Percentiles rank a stretch among this genome's conserved stretches.
These are phyloP conservation scores for Eriosoma lanigerum DNA, from an alignment of 1,140 invertebrate genomes.

Conservation along the genomic window DNA sequence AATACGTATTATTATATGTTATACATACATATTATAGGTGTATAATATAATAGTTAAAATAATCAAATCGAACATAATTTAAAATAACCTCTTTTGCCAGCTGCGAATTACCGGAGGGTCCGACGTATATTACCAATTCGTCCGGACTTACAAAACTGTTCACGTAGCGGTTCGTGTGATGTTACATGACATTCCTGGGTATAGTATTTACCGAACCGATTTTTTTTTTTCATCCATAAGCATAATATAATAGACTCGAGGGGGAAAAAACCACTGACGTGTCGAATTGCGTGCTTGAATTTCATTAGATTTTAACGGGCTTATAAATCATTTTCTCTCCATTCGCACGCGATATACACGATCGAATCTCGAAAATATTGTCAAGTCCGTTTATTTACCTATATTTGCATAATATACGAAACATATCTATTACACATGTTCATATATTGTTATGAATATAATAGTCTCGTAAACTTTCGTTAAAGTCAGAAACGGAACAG, in stretches of 20 bases:
- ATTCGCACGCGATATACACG: slow-evolving; percentile 11
- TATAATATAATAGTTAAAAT: background rate
- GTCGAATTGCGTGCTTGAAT: slow-evolving; percentile 15
- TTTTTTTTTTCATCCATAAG: background rate
- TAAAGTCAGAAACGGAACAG: too few relatives aligned
- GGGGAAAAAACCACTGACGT: background rate
- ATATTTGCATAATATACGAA: too few relatives aligned
- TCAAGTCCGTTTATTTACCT: background rate
- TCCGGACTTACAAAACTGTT: slow-evolving; percentile 5
- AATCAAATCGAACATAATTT: slow-evolving; percentile 18
- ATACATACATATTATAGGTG: too few relatives aligned
- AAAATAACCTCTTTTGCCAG: slow-evolving; percentile 1
- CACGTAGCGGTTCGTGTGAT: slow-evolving; percentile 11
- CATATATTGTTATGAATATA: too few relatives aligned
- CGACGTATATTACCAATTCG: background rate
- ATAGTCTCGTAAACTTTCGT: too few relatives aligned
- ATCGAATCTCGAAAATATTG: background rate
- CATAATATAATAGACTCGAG: background rate
- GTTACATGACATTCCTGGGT: slow-evolving; percentile 32
- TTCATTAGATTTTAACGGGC: slow-evolving; percentile 12
- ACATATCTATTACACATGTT: too few relatives aligned
- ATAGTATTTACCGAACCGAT: slow-evolving; percentile 28
- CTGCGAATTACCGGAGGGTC: slow-evolving; percentile 20
- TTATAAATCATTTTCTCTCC: slow-evolving; percentile 1
- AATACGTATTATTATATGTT: background rate